Base-by-base conservation (phyloP, 2,888 invertebrate species). In the Polia nebulosa region DNA sequence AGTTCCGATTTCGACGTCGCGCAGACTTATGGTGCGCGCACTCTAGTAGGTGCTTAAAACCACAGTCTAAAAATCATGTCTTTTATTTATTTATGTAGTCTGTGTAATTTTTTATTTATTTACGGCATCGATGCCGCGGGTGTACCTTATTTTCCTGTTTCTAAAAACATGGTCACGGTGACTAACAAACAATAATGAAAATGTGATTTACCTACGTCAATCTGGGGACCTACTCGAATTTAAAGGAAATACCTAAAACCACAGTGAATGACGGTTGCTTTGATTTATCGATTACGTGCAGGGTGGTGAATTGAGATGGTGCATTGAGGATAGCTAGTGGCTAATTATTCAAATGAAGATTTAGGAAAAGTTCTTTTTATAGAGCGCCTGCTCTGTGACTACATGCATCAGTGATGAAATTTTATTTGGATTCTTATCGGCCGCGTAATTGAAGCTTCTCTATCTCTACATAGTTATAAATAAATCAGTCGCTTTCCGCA, bases 151-250 rank as follows among this genome's bases (percentile, higher is more conserved):
- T 41, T 49, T 27, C 49, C 22, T n/a, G 39, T 51, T 68, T 41
- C 70, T 34, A 15, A 60, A 60, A 51, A 47, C 69, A 22, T 41
- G 3, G 20, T 41, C n/a, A 34, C 34, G 29, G 41, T 71, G 71
- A 69, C 71, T 71, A 36, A 68, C 15, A 11, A 29, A 20, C 6
- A 56, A 22, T 49, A 59, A n/a, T 49, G 29, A 63, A 70, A 41
- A 69, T 69, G 60, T 69, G 13, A 69, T 60, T 51, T 36, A 69
- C 71, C 71, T 41, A n/a, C n/a, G 20, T 17, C 36, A n/a, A 53
- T 13, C 9, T 58, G 13, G 9, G 36, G 15, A 55, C 17, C 32
- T 68, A 39, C 39, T 44, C 22, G 15, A 70, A 60, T 34, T 70
- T 60, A 29, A 20, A 34, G 60, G 34, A 71, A 69, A 60, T 51